Conservation (phyloP, 53 echinoderm and acorn worm species). For the Echinometra lucunter region DNA sequence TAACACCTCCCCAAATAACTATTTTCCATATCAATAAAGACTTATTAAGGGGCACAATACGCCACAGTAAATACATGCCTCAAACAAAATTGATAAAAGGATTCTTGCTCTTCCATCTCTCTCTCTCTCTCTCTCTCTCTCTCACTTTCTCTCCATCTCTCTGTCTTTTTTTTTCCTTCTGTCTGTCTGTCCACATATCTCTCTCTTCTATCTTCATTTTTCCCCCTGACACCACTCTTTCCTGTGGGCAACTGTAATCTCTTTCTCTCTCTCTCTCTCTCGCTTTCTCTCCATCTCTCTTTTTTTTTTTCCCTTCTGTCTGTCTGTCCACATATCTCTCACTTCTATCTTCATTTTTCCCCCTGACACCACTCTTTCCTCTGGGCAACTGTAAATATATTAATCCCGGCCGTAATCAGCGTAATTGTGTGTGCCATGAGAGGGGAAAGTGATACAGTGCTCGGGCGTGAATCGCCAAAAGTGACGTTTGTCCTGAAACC, state of each 20-base stretch:
- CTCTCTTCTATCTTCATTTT: not conserved
- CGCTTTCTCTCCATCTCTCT: no score
- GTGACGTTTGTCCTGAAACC: constrained; percentile 37
- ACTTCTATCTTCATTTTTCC: not conserved
- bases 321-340: not conserved
- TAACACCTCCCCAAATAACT: constrained; percentile 69
- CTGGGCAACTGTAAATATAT: constrained; percentile 48
- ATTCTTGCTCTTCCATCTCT: not conserved
- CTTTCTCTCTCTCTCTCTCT: no score
- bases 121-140: not conserved
- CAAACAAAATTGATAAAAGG: constrained; percentile 59
- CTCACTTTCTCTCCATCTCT: not conserved
- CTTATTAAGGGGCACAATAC: constrained; percentile 59
- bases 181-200: not conserved
- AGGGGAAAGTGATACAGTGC: constrained; percentile 50
- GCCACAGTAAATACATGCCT: constrained; percentile 63
- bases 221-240: constrained; percentile 12
- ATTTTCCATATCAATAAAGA: constrained; percentile 71
- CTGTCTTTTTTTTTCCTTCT: not conserved
- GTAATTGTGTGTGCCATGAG: constrained; percentile 67
- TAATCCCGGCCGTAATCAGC: constrained; percentile 63
- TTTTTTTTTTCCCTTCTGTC: no score
- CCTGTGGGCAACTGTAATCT: constrained; percentile 23
- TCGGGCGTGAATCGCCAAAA: constrained; percentile 58
- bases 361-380: constrained; percentile 34